A percentile compares a stretch with the other conserved stretches of the same genome.
Evolutionary conservation across 2,113 vertebrate species (phyloP).

Genomic region (Platichthys flesus): DNA sequence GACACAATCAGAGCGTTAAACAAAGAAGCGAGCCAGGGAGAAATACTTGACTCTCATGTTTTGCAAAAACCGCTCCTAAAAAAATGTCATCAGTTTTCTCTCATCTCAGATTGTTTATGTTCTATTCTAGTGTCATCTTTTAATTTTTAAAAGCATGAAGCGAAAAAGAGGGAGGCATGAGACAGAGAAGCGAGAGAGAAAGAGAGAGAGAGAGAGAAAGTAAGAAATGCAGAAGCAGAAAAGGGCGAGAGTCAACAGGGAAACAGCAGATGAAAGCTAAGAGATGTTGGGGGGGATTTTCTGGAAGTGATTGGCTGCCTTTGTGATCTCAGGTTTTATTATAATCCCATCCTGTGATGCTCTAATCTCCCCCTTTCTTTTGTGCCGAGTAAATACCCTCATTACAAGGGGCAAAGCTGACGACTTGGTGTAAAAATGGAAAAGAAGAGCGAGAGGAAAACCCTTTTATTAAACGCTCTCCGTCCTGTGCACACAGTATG

Average conservation of each 20-base stretch:
- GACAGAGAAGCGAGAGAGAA: slow-evolving; percentile 12
- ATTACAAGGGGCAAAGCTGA: slow-evolving; percentile 74
- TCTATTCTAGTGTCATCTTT: not conserved
- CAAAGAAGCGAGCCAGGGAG: not conserved
- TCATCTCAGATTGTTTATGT: not conserved
- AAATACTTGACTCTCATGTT: not conserved
- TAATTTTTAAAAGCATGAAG: not conserved
- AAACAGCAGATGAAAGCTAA: slow-evolving; percentile 67
- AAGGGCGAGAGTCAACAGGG: slow-evolving; percentile 61
- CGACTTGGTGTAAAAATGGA: slow-evolving; percentile 76
- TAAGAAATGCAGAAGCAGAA: slow-evolving; percentile 40
- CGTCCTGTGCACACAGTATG: slow-evolving; percentile 17
- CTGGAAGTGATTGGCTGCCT: slow-evolving; percentile 71
- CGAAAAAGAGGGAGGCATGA: not conserved
- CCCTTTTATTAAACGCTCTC: slow-evolving; percentile 65
- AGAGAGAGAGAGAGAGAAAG: slow-evolving; percentile 16
- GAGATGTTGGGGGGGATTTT: slow-evolving; percentile 74
- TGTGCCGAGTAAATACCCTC: slow-evolving; percentile 71
- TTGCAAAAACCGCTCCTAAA: not conserved
- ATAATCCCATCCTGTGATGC: slow-evolving; percentile 76
- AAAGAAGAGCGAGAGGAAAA: slow-evolving; percentile 65
- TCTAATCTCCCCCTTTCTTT: slow-evolving; percentile 74
- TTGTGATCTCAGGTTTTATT: slow-evolving; percentile 72
- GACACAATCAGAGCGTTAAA: not conserved
- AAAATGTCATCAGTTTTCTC: not conserved